These are phyloP conservation scores for Pollachius pollachius DNA, from an alignment of 2,113 vertebrate genomes.

Conservation along the genomic window DNA sequence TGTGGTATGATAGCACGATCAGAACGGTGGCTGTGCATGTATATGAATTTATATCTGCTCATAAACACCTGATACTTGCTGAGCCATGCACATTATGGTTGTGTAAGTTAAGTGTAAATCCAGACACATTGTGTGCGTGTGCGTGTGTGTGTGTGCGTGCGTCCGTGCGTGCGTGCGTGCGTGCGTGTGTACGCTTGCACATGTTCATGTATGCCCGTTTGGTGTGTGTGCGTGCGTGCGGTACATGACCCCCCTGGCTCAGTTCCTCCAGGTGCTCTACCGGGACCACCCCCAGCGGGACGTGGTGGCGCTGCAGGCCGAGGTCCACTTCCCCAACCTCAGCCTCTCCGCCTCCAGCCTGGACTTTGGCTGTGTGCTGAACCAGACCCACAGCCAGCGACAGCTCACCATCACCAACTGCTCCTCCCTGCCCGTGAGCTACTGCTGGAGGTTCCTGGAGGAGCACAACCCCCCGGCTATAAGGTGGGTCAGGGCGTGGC, in stretches of 20 bases:
- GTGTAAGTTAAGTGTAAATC: too few species aligned
- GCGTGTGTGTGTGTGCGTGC: too few species aligned
- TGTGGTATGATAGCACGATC: too few species aligned
- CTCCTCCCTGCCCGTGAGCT: slow-evolving; percentile 76
- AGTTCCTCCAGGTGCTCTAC: slow-evolving; percentile 73
- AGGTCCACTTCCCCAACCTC: slow-evolving; percentile 83
- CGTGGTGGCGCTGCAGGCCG: slow-evolving; percentile 65
- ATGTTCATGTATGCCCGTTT: not conserved
- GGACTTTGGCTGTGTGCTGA: slow-evolving; percentile 85
- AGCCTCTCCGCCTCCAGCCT: slow-evolving; percentile 69
- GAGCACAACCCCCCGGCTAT: slow-evolving; percentile 29
- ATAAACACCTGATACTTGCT: too few species aligned
- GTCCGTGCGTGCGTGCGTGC: too few species aligned
- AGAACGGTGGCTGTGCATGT: too few species aligned
- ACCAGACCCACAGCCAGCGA: slow-evolving; percentile 66
- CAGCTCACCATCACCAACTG: slow-evolving; percentile 78
- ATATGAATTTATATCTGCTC: too few species aligned
- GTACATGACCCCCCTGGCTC: not conserved
- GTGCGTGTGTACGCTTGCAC: too few species aligned
- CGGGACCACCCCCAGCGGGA: slow-evolving; percentile 77
- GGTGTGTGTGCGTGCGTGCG: not conserved
- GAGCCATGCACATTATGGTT: too few species aligned
- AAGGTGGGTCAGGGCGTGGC: slow-evolving; percentile 62
- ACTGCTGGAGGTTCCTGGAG: slow-evolving; percentile 77
- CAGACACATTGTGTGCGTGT: too few species aligned